Evolutionary conservation across 2,797 vertebrate species (phyloP), one percentile per base, ranked within the genome.

Genomic region (Xyrichtys novacula): DNA sequence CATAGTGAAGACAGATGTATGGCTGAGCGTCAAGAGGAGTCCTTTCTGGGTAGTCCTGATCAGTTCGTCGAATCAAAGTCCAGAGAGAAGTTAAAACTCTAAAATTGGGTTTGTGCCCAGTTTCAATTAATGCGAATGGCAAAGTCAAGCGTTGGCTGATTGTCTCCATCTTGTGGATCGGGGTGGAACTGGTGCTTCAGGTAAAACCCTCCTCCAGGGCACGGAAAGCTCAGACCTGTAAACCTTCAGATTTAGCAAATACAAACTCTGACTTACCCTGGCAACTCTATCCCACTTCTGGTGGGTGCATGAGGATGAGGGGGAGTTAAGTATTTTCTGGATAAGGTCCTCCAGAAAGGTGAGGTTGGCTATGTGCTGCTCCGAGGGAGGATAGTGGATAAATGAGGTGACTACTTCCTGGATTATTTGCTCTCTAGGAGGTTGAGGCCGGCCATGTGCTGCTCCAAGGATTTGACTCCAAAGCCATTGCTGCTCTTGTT

Each of bases 341-440:
- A 59, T 76, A 85, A 88, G 93, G 85, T 90, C 95, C 74, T 95
- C 94, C 86, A 91, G 90, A 92, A 95, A 93, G 0, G 92, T 95
- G 80, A 94, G 88, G 69, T 89, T 92, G 85, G 93, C 86, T 86
- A 93, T 92, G 80, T 94, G 94, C 58, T 93, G 92, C 87, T 96
- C 93, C 86, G 88, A 85, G 71, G 90, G 91, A 79, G 58, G 71
- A 74, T 5, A 60, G 58, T 38, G 29, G 38, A 63, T 17, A 72
- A 61, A 61, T 50, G 40, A 44, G 36, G 29, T 20, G 65, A 59
- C 50, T 17, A 7, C 39, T 59, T 50, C 49, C 66, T 38, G 66
- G 76, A 69, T 88, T 93, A 94, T 89, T 96, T 96, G 91, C 93
- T 96, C 84, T 97, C 96, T 82, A 94, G 92, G 90, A 98, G 94